These are phyloP conservation scores for Strix uralensis DNA, from an alignment of 2,113 vertebrate genomes.

Conservation along the genomic window DNA sequence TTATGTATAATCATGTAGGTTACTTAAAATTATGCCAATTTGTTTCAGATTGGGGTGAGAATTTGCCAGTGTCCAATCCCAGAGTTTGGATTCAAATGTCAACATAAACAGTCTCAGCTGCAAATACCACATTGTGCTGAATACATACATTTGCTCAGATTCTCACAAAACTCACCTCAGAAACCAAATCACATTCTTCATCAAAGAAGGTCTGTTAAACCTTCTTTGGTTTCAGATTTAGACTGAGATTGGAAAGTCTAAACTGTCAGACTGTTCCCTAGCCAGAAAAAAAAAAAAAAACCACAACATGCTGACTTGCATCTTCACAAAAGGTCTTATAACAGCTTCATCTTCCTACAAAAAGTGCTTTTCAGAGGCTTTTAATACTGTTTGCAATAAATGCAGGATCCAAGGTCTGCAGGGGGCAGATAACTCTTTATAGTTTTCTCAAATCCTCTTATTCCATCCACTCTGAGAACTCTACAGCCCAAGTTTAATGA, in stretches of 20 bases:
- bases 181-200: neutral
- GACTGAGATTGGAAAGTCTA: neutral
- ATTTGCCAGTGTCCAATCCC: neutral
- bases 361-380: constrained; percentile 9
- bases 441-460: constrained; percentile 33
- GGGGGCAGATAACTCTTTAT: neutral
- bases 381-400: neutral
- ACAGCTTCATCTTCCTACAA: neutral
- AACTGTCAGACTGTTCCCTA: neutral
- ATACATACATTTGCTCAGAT: neutral
- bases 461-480: neutral
- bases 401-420: neutral
- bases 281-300: neutral
- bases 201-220: neutral
- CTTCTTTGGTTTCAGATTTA: neutral
- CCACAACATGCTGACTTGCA: neutral
- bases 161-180: neutral
- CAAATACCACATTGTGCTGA: neutral
- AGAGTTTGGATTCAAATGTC: neutral
- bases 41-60: neutral
- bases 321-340: neutral
- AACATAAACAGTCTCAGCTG: neutral
- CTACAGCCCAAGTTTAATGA: neutral
- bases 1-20: neutral
- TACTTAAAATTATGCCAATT: neutral